Evolutionary conservation across 2,888 invertebrate species (phyloP).

Genomic region (Lumbricus terrestris): DNA sequence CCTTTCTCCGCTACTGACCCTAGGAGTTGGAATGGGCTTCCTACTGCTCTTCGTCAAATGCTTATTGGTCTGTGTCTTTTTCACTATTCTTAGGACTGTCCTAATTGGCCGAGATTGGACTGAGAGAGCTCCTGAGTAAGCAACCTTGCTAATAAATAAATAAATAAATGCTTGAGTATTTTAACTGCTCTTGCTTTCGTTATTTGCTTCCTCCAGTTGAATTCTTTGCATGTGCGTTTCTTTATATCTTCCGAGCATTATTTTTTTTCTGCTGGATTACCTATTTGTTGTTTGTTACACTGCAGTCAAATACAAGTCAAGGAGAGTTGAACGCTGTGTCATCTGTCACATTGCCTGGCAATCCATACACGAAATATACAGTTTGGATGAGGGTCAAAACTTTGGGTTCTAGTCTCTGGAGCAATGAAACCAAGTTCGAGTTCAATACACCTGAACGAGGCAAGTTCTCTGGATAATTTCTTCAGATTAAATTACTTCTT

Average conservation of each 20-base stretch:
- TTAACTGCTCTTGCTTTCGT: neutral
- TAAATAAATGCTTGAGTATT: too few species aligned
- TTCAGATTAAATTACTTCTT: neutral
- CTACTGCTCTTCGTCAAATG: too few species aligned
- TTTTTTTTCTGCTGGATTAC: neutral
- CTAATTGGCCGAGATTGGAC: too few species aligned
- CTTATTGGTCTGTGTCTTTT: too few species aligned
- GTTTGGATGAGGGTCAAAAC: neutral
- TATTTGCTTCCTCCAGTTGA: neutral
- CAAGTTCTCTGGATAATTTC: neutral
- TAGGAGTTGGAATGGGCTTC: too few species aligned
- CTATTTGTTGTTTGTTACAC: neutral
- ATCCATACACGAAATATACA: neutral
- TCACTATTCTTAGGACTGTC: too few species aligned
- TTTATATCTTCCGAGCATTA: too few species aligned
- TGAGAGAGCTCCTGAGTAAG: too few species aligned
- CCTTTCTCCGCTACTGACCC: too few species aligned
- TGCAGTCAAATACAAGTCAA: neutral
- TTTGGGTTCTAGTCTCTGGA: neutral
- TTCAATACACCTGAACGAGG: neutral
- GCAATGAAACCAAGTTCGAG: neutral
- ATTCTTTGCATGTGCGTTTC: neutral
- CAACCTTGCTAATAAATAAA: too few species aligned
- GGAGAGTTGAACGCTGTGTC: neutral
- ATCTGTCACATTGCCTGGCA: neutral